Evolutionary conservation across 2,797 vertebrate genomes (phyloP).

Genomic region (Coracias cyanogaster): DNA sequence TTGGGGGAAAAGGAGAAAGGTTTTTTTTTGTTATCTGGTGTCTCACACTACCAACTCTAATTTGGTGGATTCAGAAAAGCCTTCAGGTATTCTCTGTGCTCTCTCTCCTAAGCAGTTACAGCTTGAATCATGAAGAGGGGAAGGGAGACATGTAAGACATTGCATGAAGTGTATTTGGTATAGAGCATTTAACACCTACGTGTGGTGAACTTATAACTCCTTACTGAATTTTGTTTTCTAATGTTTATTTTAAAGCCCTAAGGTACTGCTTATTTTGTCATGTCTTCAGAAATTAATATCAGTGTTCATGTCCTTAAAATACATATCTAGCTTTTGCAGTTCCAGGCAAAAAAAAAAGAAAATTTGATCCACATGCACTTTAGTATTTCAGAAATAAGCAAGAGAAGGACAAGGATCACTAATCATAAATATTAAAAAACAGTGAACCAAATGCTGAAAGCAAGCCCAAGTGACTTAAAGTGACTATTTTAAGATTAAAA

Average conservation of each 20-base stretch:
- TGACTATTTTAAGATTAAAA: neutral
- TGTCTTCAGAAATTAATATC: neutral
- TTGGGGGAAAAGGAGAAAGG: neutral
- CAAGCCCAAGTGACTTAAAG: neutral
- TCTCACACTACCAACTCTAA: neutral
- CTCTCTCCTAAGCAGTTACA: neutral
- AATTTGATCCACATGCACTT: neutral
- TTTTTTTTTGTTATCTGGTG: neutral
- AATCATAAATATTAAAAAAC: neutral
- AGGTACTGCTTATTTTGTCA: neutral
- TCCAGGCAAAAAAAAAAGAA: neutral
- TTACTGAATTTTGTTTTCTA: neutral
- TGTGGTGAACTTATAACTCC: neutral
- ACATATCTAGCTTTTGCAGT: neutral
- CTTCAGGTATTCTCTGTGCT: neutral
- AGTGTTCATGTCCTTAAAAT: neutral
- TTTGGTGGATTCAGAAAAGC: neutral
- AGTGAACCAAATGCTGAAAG: neutral
- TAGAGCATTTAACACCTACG: neutral
- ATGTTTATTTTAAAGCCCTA: neutral
- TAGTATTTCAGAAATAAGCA: neutral
- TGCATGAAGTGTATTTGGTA: neutral
- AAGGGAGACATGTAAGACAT: neutral
- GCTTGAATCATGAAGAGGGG: neutral
- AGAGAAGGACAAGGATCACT: neutral